Conservation (phyloP, 2,797 vertebrate species). For the Acrossocheilus wenchowensis region DNA sequence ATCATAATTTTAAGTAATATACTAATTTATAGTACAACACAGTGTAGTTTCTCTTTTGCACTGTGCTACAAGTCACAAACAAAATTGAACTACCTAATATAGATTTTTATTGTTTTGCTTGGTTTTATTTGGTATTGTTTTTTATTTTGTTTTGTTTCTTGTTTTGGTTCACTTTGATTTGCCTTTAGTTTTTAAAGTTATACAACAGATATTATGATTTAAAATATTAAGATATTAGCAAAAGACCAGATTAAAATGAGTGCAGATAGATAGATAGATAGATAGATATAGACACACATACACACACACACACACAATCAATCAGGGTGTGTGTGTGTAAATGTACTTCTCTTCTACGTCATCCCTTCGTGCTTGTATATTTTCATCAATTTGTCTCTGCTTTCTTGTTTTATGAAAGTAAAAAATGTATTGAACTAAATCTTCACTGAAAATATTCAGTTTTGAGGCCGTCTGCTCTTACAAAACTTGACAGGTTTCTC, state of each 20-base stretch:
- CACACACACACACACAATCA: too few relatives aligned
- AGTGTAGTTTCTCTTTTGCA: neutral
- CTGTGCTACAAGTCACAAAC: neutral
- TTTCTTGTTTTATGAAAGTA: neutral
- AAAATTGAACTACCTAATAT: neutral
- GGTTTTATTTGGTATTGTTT: neutral
- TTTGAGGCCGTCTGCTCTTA: constrained; percentile 15
- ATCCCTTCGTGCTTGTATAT: too few relatives aligned
- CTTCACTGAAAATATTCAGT: neutral
- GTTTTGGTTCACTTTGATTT: neutral
- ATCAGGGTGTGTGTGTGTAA: too few relatives aligned
- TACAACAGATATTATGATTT: neutral
- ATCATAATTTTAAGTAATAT: neutral
- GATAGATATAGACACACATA: too few relatives aligned
- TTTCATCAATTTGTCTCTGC: neutral
- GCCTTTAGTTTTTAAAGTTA: neutral
- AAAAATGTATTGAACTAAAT: neutral
- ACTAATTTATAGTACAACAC: neutral
- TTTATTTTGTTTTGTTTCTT: too few relatives aligned
- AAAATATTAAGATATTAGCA: neutral
- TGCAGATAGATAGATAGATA: too few relatives aligned
- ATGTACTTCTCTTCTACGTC: neutral
- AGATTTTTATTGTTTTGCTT: neutral
- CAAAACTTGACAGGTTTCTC: constrained; percentile 30
- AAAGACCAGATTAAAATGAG: too few relatives aligned